These are phyloP conservation scores for Lycopodina hypogea DNA, from an alignment of 37 sponge, comb jelly and placozoan species.

Conservation along the genomic window DNA sequence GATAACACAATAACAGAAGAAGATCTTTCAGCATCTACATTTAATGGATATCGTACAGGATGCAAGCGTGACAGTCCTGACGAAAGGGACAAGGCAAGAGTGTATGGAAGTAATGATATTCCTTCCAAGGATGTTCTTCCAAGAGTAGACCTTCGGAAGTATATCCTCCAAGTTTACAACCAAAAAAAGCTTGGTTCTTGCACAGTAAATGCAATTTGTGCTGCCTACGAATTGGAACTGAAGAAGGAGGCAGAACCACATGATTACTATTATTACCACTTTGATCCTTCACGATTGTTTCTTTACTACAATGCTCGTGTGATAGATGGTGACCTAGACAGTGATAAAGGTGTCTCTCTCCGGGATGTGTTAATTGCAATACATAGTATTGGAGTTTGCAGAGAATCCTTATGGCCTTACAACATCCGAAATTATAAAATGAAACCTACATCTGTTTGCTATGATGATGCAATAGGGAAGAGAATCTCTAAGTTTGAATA, in stretches of 20 bases:
- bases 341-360: constrained; percentile 11
- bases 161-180: constrained; percentile 1
- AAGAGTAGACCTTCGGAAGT: constrained; percentile 4
- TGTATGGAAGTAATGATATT: not conserved
- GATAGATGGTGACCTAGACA: not conserved
- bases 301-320: constrained; percentile 18
- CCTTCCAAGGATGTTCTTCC: not conserved
- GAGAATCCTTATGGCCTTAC: constrained; percentile 13
- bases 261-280: not conserved
- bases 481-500: constrained; percentile 2
- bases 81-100: not conserved
- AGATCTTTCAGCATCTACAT: too few relatives aligned
- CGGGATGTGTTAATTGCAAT: constrained; percentile 3
- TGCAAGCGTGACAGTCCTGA: not conserved
- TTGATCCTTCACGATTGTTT: constrained; percentile 20
- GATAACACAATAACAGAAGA: too few relatives aligned
- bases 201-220: constrained; percentile 26
- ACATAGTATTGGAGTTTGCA: constrained; percentile 10
- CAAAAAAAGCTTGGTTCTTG: constrained; percentile 5
- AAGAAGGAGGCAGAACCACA: not conserved
- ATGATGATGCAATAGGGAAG: constrained; percentile 11
- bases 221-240: constrained; percentile 8
- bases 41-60: not conserved
- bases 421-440: not conserved
- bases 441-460: not conserved